A percentile compares a stretch with the other conserved stretches of the same genome.
These are phyloP conservation scores for Oligia strigilis DNA, from an alignment of 2,888 invertebrate genomes.

Conservation along the genomic window DNA sequence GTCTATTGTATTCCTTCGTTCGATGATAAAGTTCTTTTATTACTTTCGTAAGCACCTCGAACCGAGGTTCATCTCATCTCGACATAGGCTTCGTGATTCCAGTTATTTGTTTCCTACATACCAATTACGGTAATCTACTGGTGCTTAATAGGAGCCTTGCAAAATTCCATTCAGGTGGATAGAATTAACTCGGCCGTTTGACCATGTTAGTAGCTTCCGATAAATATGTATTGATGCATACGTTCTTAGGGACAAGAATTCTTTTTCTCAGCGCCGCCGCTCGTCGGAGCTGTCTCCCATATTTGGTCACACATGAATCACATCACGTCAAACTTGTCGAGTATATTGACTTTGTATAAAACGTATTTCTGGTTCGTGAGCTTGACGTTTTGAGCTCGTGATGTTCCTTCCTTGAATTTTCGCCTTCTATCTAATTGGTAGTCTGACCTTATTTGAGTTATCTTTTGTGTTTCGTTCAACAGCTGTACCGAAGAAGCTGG, in stretches of 20 bases:
- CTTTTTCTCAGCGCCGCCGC: slow-evolving; percentile 75
- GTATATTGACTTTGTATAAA: slow-evolving; percentile 62
- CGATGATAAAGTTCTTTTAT: slow-evolving; percentile 45
- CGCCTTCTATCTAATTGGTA: slow-evolving; percentile 26
- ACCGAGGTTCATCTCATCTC: slow-evolving; percentile 52
- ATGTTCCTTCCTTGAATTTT: slow-evolving; percentile 48
- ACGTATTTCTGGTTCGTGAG: slow-evolving; percentile 54
- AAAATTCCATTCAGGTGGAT: slow-evolving; percentile 75
- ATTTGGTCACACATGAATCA: slow-evolving; percentile 80
- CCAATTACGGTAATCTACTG: slow-evolving; percentile 76
- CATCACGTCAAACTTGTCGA: slow-evolving; percentile 72
- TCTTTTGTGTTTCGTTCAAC: slow-evolving; percentile 34
- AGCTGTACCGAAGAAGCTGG: slow-evolving; percentile 49
- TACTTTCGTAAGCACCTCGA: slow-evolving; percentile 23
- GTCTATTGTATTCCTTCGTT: slow-evolving; percentile 56
- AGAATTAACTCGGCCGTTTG: slow-evolving; percentile 74
- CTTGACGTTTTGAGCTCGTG: slow-evolving; percentile 31
- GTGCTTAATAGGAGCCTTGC: slow-evolving; percentile 74
- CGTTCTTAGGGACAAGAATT: slow-evolving; percentile 72
- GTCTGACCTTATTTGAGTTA: slow-evolving; percentile 38
- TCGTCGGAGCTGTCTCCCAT: slow-evolving; percentile 73
- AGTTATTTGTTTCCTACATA: slow-evolving; percentile 79
- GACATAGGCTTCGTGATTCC: slow-evolving; percentile 56
- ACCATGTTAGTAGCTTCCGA: slow-evolving; percentile 78
- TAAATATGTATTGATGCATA: slow-evolving; percentile 79